These are phyloP conservation scores for Heteropelma amictum DNA, from an alignment of 2,888 invertebrate species.

Conservation along the genomic window DNA sequence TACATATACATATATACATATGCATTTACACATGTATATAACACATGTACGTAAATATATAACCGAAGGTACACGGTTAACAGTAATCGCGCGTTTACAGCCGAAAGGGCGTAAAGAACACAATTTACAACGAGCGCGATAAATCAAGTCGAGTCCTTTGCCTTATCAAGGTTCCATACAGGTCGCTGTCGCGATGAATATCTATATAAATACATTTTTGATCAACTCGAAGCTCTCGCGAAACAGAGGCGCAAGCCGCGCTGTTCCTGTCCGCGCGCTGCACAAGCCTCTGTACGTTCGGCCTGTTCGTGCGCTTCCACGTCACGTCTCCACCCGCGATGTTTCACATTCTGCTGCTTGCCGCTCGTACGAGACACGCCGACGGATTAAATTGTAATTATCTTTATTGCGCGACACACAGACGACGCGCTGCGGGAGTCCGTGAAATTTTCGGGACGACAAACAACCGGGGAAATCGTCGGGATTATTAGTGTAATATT, in stretches of 20 bases:
- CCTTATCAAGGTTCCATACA: background rate
- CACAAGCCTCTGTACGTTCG: constrained; percentile 17
- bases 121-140: background rate
- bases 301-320: too few species aligned
- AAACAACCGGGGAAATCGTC: too few species aligned
- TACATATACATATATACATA: background rate
- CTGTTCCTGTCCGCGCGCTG: constrained; percentile 57
- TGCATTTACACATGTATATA: background rate
- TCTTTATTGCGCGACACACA: constrained; percentile 68
- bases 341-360: constrained; percentile 8
- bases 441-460: too few species aligned
- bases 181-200: background rate
- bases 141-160: background rate
- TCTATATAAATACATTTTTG: constrained; percentile 11
- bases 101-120: background rate
- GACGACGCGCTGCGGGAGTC: background rate
- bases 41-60: too few species aligned
- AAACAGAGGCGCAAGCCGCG: background rate
- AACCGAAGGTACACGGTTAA: too few species aligned
- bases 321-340: constrained; percentile 6
- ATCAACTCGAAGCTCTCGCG: constrained; percentile 38
- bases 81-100: background rate
- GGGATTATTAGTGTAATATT: too few species aligned
- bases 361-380: constrained; percentile 50
- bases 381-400: constrained; percentile 73